phyloP scores from a whole-genome alignment of 2,113 vertebrate genomes.

The Cryptomyrus ogoouensis region DNA sequence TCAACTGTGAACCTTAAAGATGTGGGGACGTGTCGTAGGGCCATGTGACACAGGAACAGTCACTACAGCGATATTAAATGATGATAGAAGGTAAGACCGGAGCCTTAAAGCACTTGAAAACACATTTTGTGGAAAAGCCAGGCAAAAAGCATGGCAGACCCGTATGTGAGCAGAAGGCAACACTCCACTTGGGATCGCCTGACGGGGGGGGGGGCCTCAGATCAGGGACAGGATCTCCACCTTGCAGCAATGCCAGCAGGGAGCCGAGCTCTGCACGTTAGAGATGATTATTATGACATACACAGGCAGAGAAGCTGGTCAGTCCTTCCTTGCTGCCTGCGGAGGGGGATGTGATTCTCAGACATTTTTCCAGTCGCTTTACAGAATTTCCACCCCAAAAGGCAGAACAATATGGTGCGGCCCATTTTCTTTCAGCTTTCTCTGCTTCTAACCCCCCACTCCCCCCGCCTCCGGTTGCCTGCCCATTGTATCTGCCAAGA shows the following conservation, averaged over 20 bases:
- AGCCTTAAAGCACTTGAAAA: not conserved
- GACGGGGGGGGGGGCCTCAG: not conserved
- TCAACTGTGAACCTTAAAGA: not conserved
- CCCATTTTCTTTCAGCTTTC: not conserved
- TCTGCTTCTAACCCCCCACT: not conserved
- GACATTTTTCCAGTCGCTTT: not conserved
- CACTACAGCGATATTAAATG: not conserved
- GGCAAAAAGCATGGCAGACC: not conserved
- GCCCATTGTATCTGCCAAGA: constrained; percentile 40
- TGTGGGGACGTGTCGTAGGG: not conserved
- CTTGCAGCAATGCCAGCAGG: not conserved
- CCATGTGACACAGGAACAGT: not conserved
- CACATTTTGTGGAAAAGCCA: not conserved
- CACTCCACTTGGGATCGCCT: not conserved
- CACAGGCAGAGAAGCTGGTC: not conserved
- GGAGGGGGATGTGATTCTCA: not conserved
- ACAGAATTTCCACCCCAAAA: constrained; percentile 1
- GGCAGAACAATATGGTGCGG: not conserved
- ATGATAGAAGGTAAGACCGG: not conserved
- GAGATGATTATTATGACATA: not conserved
- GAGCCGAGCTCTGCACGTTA: not conserved
- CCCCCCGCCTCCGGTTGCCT: constrained; percentile 19
- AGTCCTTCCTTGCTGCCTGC: not conserved
- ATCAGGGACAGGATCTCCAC: not conserved
- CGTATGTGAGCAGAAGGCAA: not conserved